Percentiles rank a stretch among this genome's conserved stretches.
These are phyloP conservation scores for Potorous gilbertii DNA, from an alignment of 2,797 vertebrate species.

Conservation along the genomic window DNA sequence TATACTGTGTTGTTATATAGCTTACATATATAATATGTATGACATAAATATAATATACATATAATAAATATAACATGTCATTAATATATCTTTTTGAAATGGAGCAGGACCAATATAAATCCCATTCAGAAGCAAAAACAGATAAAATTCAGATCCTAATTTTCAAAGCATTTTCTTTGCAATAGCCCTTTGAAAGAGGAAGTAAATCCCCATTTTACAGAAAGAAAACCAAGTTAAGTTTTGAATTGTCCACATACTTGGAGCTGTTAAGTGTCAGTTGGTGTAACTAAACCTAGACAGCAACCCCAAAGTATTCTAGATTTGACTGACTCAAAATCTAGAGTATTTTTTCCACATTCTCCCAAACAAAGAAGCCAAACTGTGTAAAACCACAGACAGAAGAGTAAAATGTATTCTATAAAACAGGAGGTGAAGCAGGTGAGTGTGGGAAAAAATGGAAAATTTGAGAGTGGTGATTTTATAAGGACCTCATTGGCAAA, in stretches of 20 bases:
- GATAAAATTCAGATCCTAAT: not conserved
- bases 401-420: not conserved
- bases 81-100: not conserved
- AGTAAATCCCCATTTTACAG: not conserved
- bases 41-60: not conserved
- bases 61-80: not conserved
- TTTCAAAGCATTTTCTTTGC: not conserved
- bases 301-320: not conserved
- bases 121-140: not conserved
- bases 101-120: not conserved
- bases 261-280: not conserved
- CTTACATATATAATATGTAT: not conserved
- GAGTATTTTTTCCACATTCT: not conserved
- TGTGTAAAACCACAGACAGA: not conserved
- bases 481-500: conserved; percentile 1
- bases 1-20: not conserved
- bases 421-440: not conserved
- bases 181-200: not conserved
- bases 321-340: not conserved
- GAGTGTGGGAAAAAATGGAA: not conserved
- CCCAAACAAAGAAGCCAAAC: not conserved
- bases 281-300: not conserved
- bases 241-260: not conserved
- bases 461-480: not conserved
- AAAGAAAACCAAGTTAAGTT: not conserved